These are phyloP conservation scores for Neelides folsomi DNA, from an alignment of 2,888 invertebrate genomes.

Conservation along the genomic window DNA sequence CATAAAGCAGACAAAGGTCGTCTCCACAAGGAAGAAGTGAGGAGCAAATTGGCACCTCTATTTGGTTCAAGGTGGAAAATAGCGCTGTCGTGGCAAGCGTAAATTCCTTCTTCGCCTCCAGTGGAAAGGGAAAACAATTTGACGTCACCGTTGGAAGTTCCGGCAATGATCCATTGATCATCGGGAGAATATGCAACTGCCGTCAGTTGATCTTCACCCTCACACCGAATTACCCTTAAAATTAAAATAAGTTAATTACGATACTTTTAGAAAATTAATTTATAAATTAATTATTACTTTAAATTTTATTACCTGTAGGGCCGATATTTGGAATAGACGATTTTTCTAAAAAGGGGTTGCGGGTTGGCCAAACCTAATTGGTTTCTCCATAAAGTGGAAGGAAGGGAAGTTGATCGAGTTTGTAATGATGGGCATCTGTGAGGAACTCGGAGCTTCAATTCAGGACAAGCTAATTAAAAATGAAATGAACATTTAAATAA, in stretches of 20 bases:
- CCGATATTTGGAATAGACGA: conserved; percentile 70
- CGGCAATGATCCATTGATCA: conserved; percentile 60
- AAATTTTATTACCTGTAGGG: conserved; percentile 45
- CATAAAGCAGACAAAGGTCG: conserved; percentile 69
- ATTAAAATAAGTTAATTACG: not conserved
- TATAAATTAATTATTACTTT: too few species aligned
- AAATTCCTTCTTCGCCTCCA: conserved; percentile 63
- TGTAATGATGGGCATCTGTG: conserved; percentile 68
- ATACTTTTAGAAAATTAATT: too few species aligned
- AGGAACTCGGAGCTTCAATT: conserved; percentile 41
- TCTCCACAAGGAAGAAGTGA: conserved; percentile 77
- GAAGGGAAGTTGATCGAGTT: too few species aligned
- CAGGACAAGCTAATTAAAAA: conserved; percentile 17
- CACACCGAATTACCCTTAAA: conserved; percentile 13
- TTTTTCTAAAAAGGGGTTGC: conserved; percentile 52
- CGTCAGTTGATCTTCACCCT: conserved; percentile 45
- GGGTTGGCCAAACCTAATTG: conserved; percentile 3
- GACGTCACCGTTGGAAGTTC: conserved; percentile 81
- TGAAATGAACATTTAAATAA: conserved; percentile 67
- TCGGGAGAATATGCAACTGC: conserved; percentile 54
- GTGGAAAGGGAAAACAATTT: conserved; percentile 73
- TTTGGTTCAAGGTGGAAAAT: conserved; percentile 66
- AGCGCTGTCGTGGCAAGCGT: conserved; percentile 73
- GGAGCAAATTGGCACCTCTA: conserved; percentile 60
- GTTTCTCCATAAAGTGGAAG: too few species aligned